phyloP scores from a whole-genome alignment of 2,797 vertebrate genomes.

The Babyrousa celebensis region DNA sequence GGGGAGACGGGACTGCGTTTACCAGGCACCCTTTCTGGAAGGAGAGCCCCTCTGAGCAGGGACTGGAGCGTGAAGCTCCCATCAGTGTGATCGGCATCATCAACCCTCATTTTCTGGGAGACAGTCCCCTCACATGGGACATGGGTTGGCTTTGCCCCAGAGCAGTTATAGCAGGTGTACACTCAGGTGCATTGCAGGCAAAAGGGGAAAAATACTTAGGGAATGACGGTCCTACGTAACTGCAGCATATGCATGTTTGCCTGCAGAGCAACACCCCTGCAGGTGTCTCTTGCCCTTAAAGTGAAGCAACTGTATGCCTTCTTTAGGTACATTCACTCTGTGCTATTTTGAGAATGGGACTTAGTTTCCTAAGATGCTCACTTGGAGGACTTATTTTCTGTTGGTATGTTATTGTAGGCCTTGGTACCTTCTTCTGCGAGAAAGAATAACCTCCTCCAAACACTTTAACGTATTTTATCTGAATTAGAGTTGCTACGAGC shows the following conservation, averaged over 20 bases:
- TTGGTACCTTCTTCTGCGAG: neutral
- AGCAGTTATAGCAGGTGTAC: neutral
- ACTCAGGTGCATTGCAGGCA: neutral
- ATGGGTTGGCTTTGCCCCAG: neutral
- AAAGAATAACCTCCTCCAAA: neutral
- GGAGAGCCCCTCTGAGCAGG: neutral
- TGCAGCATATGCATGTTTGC: neutral
- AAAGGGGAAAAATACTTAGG: neutral
- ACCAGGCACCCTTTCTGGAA: neutral
- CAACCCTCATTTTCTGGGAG: neutral
- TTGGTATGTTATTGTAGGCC: neutral
- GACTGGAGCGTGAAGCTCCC: neutral
- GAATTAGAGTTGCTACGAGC: neutral
- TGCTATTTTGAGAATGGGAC: neutral
- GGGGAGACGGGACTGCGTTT: fast-evolving
- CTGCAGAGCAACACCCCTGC: neutral
- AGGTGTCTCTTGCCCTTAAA: neutral
- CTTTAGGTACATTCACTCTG: neutral
- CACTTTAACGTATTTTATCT: neutral
- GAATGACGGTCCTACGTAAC: neutral
- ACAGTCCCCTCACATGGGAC: fast-evolving
- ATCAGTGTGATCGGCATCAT: fast-evolving
- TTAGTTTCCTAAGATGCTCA: neutral
- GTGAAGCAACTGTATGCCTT: neutral
- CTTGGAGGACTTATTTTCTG: neutral